Evolutionary conservation across 2,888 invertebrate genomes (phyloP).

Genomic region (Hipparchia sbordonii): DNA sequence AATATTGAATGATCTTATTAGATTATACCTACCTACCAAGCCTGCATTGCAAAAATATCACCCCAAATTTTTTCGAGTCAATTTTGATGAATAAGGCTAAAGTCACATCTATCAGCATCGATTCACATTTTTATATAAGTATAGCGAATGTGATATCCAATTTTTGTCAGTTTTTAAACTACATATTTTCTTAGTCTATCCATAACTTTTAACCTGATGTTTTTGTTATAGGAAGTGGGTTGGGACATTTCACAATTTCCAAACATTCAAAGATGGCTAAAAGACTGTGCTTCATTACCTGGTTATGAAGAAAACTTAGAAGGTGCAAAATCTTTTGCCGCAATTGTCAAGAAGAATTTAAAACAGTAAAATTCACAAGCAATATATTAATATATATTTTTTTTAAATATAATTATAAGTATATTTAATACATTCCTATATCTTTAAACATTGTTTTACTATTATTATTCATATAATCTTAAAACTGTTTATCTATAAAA

Average conservation of each 20-base stretch:
- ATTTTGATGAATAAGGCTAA: too few species aligned
- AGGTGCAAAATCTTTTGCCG: slow-evolving; percentile 83
- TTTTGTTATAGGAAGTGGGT: slow-evolving; percentile 78
- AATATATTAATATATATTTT: slow-evolving; percentile 7
- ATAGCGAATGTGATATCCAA: too few species aligned
- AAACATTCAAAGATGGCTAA: slow-evolving; percentile 83
- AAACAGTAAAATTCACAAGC: slow-evolving; percentile 43
- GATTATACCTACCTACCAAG: too few species aligned
- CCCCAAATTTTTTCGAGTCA: too few species aligned
- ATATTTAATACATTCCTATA: slow-evolving; percentile 20
- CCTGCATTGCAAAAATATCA: too few species aligned
- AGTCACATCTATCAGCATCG: too few species aligned
- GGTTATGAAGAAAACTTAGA: slow-evolving; percentile 83
- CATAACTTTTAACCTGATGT: neutral
- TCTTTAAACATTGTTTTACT: slow-evolving; percentile 34
- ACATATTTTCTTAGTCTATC: too few species aligned
- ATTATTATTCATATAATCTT: slow-evolving; percentile 34
- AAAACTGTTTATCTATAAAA: slow-evolving; percentile 58
- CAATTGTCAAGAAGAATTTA: slow-evolving; percentile 80
- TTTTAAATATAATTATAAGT: neutral
- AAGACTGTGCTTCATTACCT: slow-evolving; percentile 81
- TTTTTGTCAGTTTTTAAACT: too few species aligned
- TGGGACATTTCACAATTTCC: slow-evolving; percentile 82
- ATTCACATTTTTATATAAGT: too few species aligned
- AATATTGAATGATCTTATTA: too few species aligned